Evolutionary conservation across 1,140 invertebrate genomes (phyloP).

Genomic region (Phocides pigmalion): DNA sequence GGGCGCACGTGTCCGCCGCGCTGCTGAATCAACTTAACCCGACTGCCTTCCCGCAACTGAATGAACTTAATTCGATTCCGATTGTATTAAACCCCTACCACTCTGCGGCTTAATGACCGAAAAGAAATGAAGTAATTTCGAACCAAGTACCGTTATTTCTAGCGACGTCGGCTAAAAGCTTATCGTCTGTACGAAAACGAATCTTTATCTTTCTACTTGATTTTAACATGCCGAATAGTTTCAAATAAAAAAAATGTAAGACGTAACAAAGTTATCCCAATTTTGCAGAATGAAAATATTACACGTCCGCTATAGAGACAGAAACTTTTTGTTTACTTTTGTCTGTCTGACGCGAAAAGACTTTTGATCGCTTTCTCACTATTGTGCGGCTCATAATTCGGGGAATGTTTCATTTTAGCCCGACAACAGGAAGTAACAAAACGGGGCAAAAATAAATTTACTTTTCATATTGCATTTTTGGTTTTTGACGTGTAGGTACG

Average conservation of each 20-base stretch:
- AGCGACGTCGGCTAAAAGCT: conserved; percentile 33
- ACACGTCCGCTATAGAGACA: conserved; percentile 21
- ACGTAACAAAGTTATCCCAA: conserved; percentile 19
- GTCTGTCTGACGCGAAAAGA: conserved; percentile 24
- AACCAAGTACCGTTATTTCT: conserved; percentile 43
- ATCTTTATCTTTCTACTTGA: conserved; percentile 5
- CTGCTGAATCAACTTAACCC: conserved; percentile 78
- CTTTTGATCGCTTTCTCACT: conserved; percentile 35
- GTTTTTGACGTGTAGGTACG: background rate
- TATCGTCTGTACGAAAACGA: conserved; percentile 10
- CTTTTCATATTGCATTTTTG: conserved; percentile 22
- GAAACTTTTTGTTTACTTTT: conserved; percentile 32
- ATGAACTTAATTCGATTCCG: conserved; percentile 81
- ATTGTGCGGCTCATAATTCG: conserved; percentile 29
- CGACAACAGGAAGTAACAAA: conserved; percentile 22
- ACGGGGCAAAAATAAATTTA: conserved; percentile 23
- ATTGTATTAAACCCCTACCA: conserved; percentile 76
- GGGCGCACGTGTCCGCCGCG: conserved; percentile 66
- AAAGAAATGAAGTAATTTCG: conserved; percentile 66
- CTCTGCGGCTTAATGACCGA: conserved; percentile 71
- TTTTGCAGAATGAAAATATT: conserved; percentile 30
- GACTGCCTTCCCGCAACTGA: conserved; percentile 70
- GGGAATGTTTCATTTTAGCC: conserved; percentile 30
- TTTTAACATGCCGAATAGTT: conserved; percentile 1
- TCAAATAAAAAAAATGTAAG: background rate